Conservation (phyloP, 2,797 vertebrate genomes). For the Taenioides sp. region DNA sequence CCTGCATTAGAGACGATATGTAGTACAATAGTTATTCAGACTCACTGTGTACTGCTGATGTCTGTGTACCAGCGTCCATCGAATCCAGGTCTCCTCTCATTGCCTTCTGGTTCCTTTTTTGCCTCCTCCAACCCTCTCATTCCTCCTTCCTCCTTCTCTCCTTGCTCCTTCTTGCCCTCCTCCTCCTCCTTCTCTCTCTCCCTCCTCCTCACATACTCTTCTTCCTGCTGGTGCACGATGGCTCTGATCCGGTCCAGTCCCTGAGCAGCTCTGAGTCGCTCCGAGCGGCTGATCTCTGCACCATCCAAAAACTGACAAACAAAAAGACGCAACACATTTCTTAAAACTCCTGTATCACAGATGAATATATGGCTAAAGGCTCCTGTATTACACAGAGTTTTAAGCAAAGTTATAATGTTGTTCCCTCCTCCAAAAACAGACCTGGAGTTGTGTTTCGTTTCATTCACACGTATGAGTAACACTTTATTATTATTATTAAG, state of each 20-base stretch:
- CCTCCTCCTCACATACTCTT: conserved; percentile 78
- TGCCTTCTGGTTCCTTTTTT: too few species aligned
- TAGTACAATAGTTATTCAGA: not conserved
- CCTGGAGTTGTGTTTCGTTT: too few species aligned
- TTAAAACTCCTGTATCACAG: not conserved
- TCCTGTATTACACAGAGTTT: too few species aligned
- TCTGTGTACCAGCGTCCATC: conserved; percentile 49
- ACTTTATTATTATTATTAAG: too few species aligned
- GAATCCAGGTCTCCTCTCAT: conserved; percentile 31
- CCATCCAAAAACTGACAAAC: conserved; percentile 85
- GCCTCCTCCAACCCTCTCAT: too few species aligned
- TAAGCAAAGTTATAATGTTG: too few species aligned
- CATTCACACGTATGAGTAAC: too few species aligned
- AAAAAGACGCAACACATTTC: not conserved
- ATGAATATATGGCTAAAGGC: not conserved
- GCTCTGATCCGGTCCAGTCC: conserved; percentile 73
- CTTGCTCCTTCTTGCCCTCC: not conserved
- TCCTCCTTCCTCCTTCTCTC: conserved; percentile 38
- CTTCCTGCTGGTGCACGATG: conserved; percentile 81
- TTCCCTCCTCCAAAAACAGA: too few species aligned
- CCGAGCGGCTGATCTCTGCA: conserved; percentile 84
- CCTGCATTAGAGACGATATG: too few species aligned
- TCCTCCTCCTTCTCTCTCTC: conserved; percentile 80
- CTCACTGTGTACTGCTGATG: conserved; percentile 40
- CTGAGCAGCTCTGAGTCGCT: conserved; percentile 85